These are phyloP conservation scores for Mamestra configurata DNA, from an alignment of 1,140 invertebrate species.

Conservation along the genomic window DNA sequence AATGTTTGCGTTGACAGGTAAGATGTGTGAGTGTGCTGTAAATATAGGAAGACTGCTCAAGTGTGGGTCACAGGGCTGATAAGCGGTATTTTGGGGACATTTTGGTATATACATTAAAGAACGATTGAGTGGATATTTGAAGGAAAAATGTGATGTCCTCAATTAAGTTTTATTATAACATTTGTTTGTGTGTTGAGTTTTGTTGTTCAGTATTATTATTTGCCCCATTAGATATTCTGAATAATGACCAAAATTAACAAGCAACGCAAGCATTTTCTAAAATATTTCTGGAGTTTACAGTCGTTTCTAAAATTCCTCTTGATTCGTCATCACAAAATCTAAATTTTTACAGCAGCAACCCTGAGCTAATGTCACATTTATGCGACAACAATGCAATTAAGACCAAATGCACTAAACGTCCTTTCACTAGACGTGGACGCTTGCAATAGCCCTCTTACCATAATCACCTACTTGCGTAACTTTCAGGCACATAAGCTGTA, in stretches of 20 bases:
- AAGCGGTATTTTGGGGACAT: constrained; percentile 3
- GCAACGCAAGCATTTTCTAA: no score
- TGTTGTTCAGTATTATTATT: no score
- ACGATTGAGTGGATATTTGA: background rate
- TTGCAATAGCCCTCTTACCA: background rate
- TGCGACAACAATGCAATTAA: constrained; percentile 67
- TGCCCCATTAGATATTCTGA: no score
- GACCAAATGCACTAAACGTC: constrained; percentile 3
- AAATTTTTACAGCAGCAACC: constrained; percentile 5
- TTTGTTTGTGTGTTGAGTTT: no score
- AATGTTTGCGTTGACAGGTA: constrained; percentile 50
- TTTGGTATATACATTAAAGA: background rate
- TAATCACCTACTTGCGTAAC: background rate
- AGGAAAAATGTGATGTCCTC: constrained; percentile 17
- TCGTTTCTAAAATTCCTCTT: no score
- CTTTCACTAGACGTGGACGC: constrained; percentile 14
- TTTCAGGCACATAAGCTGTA: background rate
- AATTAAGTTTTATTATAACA: background rate
- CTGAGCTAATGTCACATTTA: constrained; percentile 56
- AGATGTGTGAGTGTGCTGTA: constrained; percentile 37
- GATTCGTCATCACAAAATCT: background rate
- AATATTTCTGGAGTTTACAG: no score
- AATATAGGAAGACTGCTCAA: constrained; percentile 20
- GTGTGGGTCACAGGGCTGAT: constrained; percentile 38
- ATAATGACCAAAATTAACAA: no score